A percentile compares a stretch with the other conserved stretches of the same genome.
Conservation (phyloP, 2,113 vertebrate genomes). For the Pipa parva region DNA sequence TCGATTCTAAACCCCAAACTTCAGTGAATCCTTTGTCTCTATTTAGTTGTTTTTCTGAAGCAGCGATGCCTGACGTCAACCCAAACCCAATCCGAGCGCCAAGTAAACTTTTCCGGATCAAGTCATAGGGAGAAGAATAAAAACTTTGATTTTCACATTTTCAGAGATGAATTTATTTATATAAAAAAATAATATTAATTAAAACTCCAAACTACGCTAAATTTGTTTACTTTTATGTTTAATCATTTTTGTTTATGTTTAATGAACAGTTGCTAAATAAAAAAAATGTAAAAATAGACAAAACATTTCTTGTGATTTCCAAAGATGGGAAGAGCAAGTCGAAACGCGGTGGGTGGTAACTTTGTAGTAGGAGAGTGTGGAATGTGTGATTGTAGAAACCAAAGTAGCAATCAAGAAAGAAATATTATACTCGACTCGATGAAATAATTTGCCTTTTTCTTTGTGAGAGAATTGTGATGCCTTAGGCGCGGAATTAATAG, state of each 20-base stretch:
- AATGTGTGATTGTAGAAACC: slow-evolving; percentile 29
- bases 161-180: neutral
- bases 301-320: slow-evolving; percentile 23
- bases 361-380: slow-evolving; percentile 27
- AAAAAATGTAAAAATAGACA: neutral
- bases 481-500: slow-evolving; percentile 20
- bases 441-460: slow-evolving; percentile 10
- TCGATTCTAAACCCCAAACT: no score
- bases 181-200: slow-evolving; percentile 32
- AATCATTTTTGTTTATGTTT: no score
- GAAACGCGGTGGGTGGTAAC: slow-evolving; percentile 30
- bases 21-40: no score
- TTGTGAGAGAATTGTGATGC: slow-evolving; percentile 12
- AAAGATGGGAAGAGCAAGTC: slow-evolving; percentile 24
- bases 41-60: no score
- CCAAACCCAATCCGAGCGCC: no score
- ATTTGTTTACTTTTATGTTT: no score
- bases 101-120: no score
- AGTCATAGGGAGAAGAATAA: no score
- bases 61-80: no score
- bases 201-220: no score
- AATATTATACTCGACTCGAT: slow-evolving; percentile 27
- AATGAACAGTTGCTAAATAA: no score
- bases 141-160: no score
- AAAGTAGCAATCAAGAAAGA: slow-evolving; percentile 36